Percentiles rank a stretch among this genome's conserved stretches.
Evolutionary conservation across 2,888 invertebrate genomes (phyloP).

Genomic region (Pyralis farinalis): DNA sequence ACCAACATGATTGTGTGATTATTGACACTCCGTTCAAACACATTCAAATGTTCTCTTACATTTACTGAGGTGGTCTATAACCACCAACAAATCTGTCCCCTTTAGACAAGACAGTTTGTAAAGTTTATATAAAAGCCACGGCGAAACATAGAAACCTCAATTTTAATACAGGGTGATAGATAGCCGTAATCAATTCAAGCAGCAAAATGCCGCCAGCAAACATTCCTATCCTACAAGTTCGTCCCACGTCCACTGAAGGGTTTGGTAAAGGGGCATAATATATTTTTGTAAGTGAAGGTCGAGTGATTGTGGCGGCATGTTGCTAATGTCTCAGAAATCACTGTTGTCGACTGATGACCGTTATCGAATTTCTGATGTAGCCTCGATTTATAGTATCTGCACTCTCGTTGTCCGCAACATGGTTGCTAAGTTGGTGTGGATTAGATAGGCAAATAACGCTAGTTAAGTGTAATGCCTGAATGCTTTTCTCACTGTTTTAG

Average conservation of each 20-base stretch:
- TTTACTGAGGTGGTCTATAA: too few relatives aligned
- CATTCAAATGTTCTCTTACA: too few relatives aligned
- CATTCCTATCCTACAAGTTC: background rate
- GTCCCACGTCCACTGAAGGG: background rate
- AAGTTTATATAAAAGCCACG: background rate
- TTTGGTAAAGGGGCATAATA: background rate
- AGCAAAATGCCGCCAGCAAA: constrained; percentile 15
- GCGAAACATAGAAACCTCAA: constrained; percentile 33
- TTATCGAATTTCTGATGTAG: constrained; percentile 34
- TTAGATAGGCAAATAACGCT: constrained; percentile 19
- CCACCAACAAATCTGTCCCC: background rate
- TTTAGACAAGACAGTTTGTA: background rate
- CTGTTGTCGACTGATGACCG: constrained; percentile 29
- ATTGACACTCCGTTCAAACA: too few relatives aligned
- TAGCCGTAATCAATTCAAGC: constrained; percentile 37
- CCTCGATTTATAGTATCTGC: constrained; percentile 6
- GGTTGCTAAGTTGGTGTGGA: constrained; percentile 9
- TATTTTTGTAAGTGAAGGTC: background rate
- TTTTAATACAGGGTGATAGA: constrained; percentile 59
- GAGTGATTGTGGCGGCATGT: constrained; percentile 14
- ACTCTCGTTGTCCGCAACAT: constrained; percentile 6
- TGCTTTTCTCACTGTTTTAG: constrained; percentile 1
- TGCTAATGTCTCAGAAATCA: constrained; percentile 15
- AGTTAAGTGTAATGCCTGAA: constrained; percentile 3
- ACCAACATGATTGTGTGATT: too few relatives aligned